Evolutionary conservation across 2,113 vertebrate species (phyloP).

Genomic region (Merops nubicus): DNA sequence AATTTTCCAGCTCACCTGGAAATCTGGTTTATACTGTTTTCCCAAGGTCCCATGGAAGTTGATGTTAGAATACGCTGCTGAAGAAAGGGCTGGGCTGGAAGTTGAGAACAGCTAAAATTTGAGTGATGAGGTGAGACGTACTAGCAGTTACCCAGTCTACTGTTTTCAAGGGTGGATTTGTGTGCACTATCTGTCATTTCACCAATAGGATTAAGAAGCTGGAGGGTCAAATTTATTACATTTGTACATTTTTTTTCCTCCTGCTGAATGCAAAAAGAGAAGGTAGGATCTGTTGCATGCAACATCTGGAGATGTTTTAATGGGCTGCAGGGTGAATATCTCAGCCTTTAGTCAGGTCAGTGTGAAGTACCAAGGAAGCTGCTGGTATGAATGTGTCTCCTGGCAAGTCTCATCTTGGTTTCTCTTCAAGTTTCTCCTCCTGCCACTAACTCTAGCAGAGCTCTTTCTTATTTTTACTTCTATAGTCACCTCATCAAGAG

Average conservation of each 20-base stretch:
- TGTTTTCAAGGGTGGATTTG: background rate
- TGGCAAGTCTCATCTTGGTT: background rate
- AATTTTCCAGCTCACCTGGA: background rate
- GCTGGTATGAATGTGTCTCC: background rate
- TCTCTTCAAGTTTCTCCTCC: background rate
- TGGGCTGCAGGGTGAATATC: background rate
- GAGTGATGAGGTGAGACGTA: background rate
- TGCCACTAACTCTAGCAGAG: accelerated
- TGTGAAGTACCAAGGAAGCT: background rate
- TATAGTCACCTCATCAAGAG: background rate
- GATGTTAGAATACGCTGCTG: background rate
- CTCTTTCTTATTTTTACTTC: background rate
- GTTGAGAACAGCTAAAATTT: background rate
- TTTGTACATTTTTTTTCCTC: background rate
- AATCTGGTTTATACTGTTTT: background rate
- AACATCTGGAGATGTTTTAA: background rate
- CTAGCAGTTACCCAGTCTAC: background rate
- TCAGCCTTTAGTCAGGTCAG: background rate
- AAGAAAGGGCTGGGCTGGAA: too few species aligned
- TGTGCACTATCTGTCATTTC: background rate
- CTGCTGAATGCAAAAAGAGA: background rate
- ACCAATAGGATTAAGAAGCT: background rate
- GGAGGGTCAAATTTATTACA: background rate
- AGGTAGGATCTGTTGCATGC: background rate
- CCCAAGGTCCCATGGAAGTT: background rate